Evolutionary conservation across 2,888 invertebrate species (phyloP), one percentile per base, ranked within the genome.

Genomic region (Agrotis ipsilon): DNA sequence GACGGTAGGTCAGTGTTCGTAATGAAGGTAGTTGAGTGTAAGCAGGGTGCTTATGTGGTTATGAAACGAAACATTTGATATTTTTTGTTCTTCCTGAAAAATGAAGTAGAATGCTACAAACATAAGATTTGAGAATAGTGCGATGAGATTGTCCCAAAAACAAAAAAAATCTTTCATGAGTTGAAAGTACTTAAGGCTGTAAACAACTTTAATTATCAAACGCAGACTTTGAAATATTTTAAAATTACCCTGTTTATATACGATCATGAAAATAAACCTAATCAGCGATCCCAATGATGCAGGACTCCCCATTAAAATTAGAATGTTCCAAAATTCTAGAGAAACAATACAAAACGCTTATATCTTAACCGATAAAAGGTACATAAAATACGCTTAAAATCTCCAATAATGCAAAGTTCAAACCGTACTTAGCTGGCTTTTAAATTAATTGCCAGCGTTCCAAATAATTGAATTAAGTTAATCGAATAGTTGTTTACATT

Each of bases 401-500:
- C 78, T 83, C 67, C 73, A 75, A 78, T 75, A 78, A 73, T 69
- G 76, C 81, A 74, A 83, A 82, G 82, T 84, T 88, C 83, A 85
- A 86, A 86, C 83, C 80, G 84, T 86, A 87, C 87, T 86, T 85
- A 87, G 85, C 89, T 87, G 84, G 91, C 94, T 92, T 90, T 93
- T 92, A 94, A 92, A 95, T 94, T 93, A 95, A 95, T 95, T 93
- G 89, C 92, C 81, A 84, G 83, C 88, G 88, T 88, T 89, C 87
- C 84, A 90, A 92, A 92, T 93, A 95, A 95, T 94, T 93, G 94
- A 93, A 95, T 95, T 95, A 94, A 94, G 94, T 94, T 95, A 95
- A 96, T 96, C 96, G 95, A 96, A 96, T 96, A 96, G 95, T 95
- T 96, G 95, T 96, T 96, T 96, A 96, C 96, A 96, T 89, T 89